A percentile compares a stretch with the other conserved stretches of the same genome.
phyloP scores from a whole-genome alignment of 2,797 vertebrate species.

The Eidolon dupreanum region DNA sequence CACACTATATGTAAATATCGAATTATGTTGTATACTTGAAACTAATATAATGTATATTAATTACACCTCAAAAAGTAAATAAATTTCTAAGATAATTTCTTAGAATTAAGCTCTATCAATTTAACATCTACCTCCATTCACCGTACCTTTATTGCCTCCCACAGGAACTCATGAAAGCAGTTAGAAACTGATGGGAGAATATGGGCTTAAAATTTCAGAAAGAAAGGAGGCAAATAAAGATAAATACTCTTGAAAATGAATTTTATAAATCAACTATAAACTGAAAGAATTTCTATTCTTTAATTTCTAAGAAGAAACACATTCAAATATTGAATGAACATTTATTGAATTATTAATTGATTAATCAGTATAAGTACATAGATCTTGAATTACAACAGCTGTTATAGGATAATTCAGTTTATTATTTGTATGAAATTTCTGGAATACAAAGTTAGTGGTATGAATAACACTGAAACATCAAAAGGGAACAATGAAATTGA shows the following conservation, averaged over 20 bases:
- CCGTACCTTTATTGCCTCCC: not conserved
- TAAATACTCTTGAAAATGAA: not conserved
- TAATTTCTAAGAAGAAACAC: conserved; percentile 44
- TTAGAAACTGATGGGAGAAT: not conserved
- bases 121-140: not conserved
- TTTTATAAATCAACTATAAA: not conserved
- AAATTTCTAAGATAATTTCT: not conserved
- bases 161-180: not conserved
- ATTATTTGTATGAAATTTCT: not conserved
- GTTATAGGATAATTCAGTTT: not conserved
- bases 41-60: not conserved
- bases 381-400: not conserved
- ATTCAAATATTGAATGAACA: not conserved
- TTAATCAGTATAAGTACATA: not conserved
- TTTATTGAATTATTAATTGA: not conserved
- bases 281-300: not conserved
- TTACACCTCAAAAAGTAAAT: not conserved
- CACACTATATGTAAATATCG: not conserved
- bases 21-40: not conserved
- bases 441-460: not conserved
- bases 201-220: conserved; percentile 16
- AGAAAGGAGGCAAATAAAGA: not conserved
- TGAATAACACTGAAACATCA: not conserved
- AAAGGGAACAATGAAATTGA: conserved; percentile 20
- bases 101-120: not conserved